A percentile compares a stretch with the other conserved stretches of the same genome.
Evolutionary conservation across 2,113 vertebrate species (phyloP).

Genomic region (Strigops habroptila): DNA sequence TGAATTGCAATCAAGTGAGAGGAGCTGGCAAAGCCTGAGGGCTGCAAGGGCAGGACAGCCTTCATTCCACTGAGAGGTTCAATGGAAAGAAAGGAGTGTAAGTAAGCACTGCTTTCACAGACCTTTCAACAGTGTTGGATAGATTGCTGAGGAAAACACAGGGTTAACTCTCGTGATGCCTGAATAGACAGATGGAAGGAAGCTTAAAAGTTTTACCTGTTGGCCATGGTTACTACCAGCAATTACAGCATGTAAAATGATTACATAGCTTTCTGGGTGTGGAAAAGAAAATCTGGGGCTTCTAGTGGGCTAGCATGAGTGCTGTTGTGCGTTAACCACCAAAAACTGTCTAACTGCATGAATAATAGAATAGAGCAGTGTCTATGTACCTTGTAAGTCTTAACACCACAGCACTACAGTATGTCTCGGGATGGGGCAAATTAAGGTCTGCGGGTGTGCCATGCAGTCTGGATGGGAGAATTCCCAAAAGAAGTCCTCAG

Average conservation of each 20-base stretch:
- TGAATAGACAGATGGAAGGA: not conserved
- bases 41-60: fast-evolving
- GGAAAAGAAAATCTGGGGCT: not conserved
- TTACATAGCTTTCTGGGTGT: not conserved
- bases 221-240: not conserved
- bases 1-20: not conserved
- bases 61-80: not conserved
- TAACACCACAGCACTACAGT: not conserved
- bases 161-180: not conserved
- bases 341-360: not conserved
- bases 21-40: not conserved
- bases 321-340: not conserved
- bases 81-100: not conserved
- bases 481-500: not conserved
- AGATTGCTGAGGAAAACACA: not conserved
- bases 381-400: not conserved
- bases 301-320: not conserved
- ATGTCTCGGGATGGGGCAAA: not conserved
- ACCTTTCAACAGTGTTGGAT: not conserved
- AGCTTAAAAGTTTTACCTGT: not conserved
- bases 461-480: not conserved
- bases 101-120: not conserved
- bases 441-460: not conserved
- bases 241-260: not conserved
- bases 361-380: not conserved